These are phyloP conservation scores for Habropoda laboriosa DNA, from an alignment of 1,140 invertebrate species.

Conservation along the genomic window DNA sequence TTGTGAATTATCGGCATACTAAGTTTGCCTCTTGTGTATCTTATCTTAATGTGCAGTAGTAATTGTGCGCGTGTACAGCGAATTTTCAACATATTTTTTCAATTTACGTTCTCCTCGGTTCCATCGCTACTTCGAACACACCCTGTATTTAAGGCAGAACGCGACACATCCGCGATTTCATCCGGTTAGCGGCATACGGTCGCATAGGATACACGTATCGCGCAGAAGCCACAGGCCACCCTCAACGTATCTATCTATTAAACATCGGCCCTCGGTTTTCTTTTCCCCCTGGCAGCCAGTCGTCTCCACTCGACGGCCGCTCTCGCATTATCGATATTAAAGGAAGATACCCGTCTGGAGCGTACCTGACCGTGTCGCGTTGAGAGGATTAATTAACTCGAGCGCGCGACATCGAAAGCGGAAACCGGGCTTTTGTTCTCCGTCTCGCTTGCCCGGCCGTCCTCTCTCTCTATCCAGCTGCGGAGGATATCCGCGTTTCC, in stretches of 20 bases:
- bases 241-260: conserved; percentile 54
- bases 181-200: neutral
- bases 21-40: no score
- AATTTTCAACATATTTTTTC: no score
- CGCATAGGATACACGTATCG: neutral
- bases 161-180: conserved; percentile 4
- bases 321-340: conserved; percentile 77
- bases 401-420: conserved; percentile 71
- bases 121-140: no score
- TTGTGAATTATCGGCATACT: no score
- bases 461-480: conserved; percentile 38
- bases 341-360: conserved; percentile 71
- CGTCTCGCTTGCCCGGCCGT: conserved; percentile 24
- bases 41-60: no score
- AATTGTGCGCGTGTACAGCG: no score
- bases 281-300: conserved; percentile 44
- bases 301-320: conserved; percentile 51
- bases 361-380: conserved; percentile 70
- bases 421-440: conserved; percentile 69
- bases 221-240: conserved; percentile 11
- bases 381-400: conserved; percentile 78
- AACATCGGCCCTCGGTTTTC: conserved; percentile 61
- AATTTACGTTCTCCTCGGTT: no score
- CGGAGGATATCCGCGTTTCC: conserved; percentile 30
- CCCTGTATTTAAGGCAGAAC: conserved; percentile 23